Percentiles rank a stretch among this genome's conserved stretches.
Conservation (phyloP, 2,888 invertebrate species). For the Linnaemya tessellans region DNA sequence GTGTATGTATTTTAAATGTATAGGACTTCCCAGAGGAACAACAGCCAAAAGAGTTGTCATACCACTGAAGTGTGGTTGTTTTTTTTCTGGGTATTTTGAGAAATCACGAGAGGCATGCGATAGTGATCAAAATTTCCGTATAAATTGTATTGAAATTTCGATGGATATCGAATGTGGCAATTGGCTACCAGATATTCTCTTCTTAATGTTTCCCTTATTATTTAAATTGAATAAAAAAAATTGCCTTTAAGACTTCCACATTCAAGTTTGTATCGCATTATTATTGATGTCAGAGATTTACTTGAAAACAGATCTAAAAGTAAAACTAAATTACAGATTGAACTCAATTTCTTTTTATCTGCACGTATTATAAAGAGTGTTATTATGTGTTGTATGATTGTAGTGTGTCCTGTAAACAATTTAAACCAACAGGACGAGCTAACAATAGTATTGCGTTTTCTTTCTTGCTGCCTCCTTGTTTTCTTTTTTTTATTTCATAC, state of each 20-base stretch:
- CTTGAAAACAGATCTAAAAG: background rate
- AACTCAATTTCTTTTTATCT: conserved; percentile 11
- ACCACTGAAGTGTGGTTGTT: too few relatives aligned
- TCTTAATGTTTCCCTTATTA: too few relatives aligned
- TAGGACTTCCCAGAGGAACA: too few relatives aligned
- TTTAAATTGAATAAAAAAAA: background rate
- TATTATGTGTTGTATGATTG: conserved; percentile 32
- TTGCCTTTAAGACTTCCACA: background rate
- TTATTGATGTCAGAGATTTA: conserved; percentile 21
- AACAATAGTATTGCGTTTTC: conserved; percentile 4
- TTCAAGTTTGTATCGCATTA: background rate
- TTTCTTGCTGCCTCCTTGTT: background rate
- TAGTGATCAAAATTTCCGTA: too few relatives aligned
- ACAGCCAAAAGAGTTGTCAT: too few relatives aligned
- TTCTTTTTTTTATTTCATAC: background rate
- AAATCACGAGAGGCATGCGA: too few relatives aligned
- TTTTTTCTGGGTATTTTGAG: too few relatives aligned
- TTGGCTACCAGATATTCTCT: too few relatives aligned
- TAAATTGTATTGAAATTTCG: too few relatives aligned
- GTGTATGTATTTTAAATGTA: too few relatives aligned
- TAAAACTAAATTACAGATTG: background rate
- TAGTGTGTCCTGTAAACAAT: conserved; percentile 47
- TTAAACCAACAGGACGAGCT: conserved; percentile 15
- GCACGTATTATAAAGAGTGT: background rate
- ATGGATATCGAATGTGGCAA: too few relatives aligned